Conservation (phyloP, 2,797 vertebrate genomes). For the Antennarius maculatus region DNA sequence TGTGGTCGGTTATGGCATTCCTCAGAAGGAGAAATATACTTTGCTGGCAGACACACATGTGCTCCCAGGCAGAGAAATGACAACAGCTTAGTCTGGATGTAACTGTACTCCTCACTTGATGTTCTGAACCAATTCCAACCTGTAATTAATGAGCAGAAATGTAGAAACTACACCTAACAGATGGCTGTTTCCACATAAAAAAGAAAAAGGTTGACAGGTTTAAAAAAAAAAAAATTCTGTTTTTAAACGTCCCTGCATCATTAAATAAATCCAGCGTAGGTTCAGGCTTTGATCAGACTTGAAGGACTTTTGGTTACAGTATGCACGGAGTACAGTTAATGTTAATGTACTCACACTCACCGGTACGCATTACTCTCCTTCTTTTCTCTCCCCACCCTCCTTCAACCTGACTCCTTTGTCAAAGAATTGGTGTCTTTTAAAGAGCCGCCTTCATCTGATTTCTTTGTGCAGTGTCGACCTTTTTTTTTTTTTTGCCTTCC, state of each 20-base stretch:
- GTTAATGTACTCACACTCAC: constrained; percentile 2
- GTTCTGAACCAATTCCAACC: constrained; percentile 54
- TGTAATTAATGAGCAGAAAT: constrained; percentile 58
- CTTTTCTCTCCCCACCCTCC: constrained; percentile 6
- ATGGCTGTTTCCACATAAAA: constrained; percentile 51
- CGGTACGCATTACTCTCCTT: constrained; percentile 2
- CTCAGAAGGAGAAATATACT: constrained; percentile 32
- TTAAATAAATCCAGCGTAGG: constrained; percentile 24
- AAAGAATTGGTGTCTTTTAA: constrained; percentile 31
- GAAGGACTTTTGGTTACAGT: constrained; percentile 25
- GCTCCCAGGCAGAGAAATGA: constrained; percentile 46
- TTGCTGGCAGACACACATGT: constrained; percentile 38
- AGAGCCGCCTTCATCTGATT: constrained; percentile 30
- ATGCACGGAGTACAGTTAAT: constrained; percentile 27
- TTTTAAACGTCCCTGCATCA: constrained; percentile 43
- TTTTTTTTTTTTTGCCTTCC: constrained; percentile 17
- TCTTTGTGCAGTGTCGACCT: constrained; percentile 28
- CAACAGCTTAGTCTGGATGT: constrained; percentile 55
- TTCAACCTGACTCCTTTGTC: constrained; percentile 10
- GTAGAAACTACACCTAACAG: constrained; percentile 50
- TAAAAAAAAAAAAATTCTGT: constrained; percentile 30
- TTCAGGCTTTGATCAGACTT: constrained; percentile 47
- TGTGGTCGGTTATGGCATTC: constrained; percentile 22
- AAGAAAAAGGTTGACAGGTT: constrained; percentile 16
- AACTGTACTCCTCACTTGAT: constrained; percentile 49